Evolutionary conservation across 2,888 invertebrate genomes (phyloP).

Genomic region (Metacarcinus magister): DNA sequence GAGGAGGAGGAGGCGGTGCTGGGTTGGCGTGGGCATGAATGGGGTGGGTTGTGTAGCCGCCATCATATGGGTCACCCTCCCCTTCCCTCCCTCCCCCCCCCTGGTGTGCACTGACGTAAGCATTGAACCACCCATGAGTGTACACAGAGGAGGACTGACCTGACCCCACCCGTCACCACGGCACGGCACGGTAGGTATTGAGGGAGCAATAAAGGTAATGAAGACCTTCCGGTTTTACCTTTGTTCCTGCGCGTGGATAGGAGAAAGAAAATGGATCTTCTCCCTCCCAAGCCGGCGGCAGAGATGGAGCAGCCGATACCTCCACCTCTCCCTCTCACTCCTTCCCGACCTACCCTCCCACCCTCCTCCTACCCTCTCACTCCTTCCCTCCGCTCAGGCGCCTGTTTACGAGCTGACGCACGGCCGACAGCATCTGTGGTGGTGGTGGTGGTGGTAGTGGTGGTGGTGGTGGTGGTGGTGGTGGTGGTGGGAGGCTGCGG

Average conservation of each 20-base stretch:
- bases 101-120: not conserved
- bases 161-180: not conserved
- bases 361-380: not conserved
- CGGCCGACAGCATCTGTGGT: not conserved
- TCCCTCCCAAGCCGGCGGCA: not conserved
- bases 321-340: not conserved
- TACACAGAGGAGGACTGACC: not conserved
- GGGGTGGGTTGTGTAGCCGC: not conserved
- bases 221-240: slow-evolving; percentile 36
- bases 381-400: not conserved
- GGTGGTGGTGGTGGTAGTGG: not conserved
- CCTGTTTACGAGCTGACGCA: not conserved
- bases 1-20: not conserved
- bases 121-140: not conserved
- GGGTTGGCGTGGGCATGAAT: not conserved
- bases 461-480: not conserved
- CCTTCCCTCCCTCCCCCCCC: too few relatives aligned
- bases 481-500: not conserved
- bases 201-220: not conserved
- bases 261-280: not conserved
- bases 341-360: not conserved
- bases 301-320: not conserved
- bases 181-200: not conserved
- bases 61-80: not conserved
- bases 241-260: slow-evolving; percentile 3